Conservation (phyloP, 2,888 invertebrate genomes). For the Panopea generosa region DNA sequence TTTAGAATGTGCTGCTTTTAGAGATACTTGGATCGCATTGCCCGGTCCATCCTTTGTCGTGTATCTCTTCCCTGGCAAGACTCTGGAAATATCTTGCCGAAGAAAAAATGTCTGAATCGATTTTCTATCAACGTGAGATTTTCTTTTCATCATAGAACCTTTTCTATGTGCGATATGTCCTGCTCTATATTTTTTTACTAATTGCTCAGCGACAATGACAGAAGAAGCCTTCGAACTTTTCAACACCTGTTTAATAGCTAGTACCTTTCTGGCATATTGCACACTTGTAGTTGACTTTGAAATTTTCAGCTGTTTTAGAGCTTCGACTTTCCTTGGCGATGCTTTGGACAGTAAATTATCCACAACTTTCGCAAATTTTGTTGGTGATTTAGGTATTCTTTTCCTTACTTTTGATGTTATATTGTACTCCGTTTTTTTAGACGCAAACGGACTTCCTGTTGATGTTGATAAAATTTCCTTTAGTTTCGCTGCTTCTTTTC, state of each 20-base stretch:
- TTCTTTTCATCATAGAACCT: slow-evolving; percentile 30
- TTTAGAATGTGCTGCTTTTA: slow-evolving; percentile 36
- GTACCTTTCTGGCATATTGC: slow-evolving; percentile 33
- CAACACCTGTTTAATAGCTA: slow-evolving; percentile 27
- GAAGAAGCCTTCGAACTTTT: slow-evolving; percentile 27
- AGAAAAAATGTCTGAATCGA: slow-evolving; percentile 31
- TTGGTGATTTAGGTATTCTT: slow-evolving; percentile 42
- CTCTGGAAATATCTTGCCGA: slow-evolving; percentile 35
- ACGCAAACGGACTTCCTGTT: slow-evolving; percentile 34
- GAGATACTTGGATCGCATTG: slow-evolving; percentile 34
- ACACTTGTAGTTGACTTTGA: slow-evolving; percentile 29
- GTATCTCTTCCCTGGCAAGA: slow-evolving; percentile 37
- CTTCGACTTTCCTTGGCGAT: slow-evolving; percentile 45
- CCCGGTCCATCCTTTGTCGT: slow-evolving; percentile 42
- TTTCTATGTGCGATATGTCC: slow-evolving; percentile 30
- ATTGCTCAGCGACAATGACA: slow-evolving; percentile 24
- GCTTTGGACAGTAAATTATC: slow-evolving; percentile 29
- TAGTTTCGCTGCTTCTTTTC: slow-evolving; percentile 28
- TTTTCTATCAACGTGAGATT: slow-evolving; percentile 25
- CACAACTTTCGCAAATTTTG: slow-evolving; percentile 42
- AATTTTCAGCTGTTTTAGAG: slow-evolving; percentile 35
- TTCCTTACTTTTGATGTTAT: slow-evolving; percentile 41
- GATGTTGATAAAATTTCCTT: slow-evolving; percentile 19
- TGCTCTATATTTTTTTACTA: slow-evolving; percentile 34
- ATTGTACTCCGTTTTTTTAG: slow-evolving; percentile 42